Evolutionary conservation across 35 echinoderm and acorn worm species (phyloP).

Genomic region (Nesometra sesokonis): DNA sequence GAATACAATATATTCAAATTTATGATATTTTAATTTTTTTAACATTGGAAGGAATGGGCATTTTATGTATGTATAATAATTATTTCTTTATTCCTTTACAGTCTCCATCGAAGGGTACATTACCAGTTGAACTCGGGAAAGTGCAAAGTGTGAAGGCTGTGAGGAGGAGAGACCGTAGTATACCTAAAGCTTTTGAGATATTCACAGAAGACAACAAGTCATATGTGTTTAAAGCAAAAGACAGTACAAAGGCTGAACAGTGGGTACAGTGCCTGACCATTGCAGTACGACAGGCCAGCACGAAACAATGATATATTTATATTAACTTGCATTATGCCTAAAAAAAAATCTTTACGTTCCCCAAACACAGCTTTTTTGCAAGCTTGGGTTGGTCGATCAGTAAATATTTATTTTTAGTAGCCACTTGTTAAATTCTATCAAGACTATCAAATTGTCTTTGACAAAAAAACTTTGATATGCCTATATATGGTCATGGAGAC

Average conservation of each 20-base stretch:
- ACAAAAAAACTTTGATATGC: too few species aligned
- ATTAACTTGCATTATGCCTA: too few species aligned
- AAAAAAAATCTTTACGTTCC: too few species aligned
- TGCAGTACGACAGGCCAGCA: slow-evolving; percentile 47
- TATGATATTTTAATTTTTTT: neutral
- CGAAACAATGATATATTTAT: neutral
- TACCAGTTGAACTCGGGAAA: slow-evolving; percentile 90
- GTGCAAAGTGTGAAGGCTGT: slow-evolving; percentile 91
- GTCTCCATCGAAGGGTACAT: slow-evolving; percentile 40
- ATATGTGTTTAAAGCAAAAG: slow-evolving; percentile 90
- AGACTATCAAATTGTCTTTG: too few species aligned
- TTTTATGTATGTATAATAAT: neutral
- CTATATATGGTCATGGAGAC: too few species aligned
- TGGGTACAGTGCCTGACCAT: slow-evolving; percentile 98
- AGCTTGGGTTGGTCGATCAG: too few species aligned
- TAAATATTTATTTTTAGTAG: too few species aligned
- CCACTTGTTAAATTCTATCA: too few species aligned
- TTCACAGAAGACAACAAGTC: slow-evolving; percentile 96
- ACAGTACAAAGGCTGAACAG: slow-evolving; percentile 83
- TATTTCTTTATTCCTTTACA: neutral
- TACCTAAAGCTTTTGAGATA: slow-evolving; percentile 95
- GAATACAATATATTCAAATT: too few species aligned
- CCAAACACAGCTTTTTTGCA: too few species aligned
- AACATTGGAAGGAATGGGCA: too few species aligned
- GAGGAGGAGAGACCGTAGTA: slow-evolving; percentile 72